Percentiles rank a stretch among this genome's conserved stretches.
phyloP scores from a whole-genome alignment of 2,888 invertebrate species.

The Cerceris rybyensis region DNA sequence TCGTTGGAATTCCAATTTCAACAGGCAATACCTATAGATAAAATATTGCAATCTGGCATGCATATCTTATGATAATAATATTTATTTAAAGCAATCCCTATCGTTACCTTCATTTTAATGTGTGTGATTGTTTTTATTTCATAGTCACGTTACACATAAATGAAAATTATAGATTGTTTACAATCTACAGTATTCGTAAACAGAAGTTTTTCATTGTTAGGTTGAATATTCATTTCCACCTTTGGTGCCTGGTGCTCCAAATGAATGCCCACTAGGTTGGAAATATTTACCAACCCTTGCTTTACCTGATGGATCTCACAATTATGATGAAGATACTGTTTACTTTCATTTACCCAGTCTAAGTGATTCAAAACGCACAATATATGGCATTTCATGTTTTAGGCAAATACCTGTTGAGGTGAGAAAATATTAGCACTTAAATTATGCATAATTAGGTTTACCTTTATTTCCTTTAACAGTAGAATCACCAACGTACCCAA shows the following conservation, averaged over 20 bases:
- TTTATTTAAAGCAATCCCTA: too few species aligned
- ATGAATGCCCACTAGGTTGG: slow-evolving; percentile 96
- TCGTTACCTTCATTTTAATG: too few species aligned
- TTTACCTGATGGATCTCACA: slow-evolving; percentile 98
- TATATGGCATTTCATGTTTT: slow-evolving; percentile 98
- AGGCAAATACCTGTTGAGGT: slow-evolving; percentile 98
- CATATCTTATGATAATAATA: too few species aligned
- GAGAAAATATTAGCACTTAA: slow-evolving; percentile 53
- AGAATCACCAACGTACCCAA: too few species aligned
- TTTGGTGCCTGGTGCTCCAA: slow-evolving; percentile 88
- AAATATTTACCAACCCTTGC: slow-evolving; percentile 97
- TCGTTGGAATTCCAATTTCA: too few species aligned
- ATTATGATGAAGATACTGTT: slow-evolving; percentile 96
- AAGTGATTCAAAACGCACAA: slow-evolving; percentile 90
- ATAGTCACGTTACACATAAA: neutral
- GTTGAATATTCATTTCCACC: slow-evolving; percentile 97
- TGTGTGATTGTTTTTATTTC: too few species aligned
- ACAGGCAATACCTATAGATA: too few species aligned
- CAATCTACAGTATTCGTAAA: slow-evolving; percentile 5
- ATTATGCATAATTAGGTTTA: too few species aligned
- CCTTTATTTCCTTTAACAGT: too few species aligned
- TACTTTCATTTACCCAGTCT: slow-evolving; percentile 97
- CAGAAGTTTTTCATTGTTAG: slow-evolving; percentile 80
- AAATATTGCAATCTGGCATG: too few species aligned
- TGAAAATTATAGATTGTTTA: neutral